Evolutionary conservation across 2,888 invertebrate genomes (phyloP), one percentile per base, ranked within the genome.

Genomic region (Zaprionus lineosus): DNA sequence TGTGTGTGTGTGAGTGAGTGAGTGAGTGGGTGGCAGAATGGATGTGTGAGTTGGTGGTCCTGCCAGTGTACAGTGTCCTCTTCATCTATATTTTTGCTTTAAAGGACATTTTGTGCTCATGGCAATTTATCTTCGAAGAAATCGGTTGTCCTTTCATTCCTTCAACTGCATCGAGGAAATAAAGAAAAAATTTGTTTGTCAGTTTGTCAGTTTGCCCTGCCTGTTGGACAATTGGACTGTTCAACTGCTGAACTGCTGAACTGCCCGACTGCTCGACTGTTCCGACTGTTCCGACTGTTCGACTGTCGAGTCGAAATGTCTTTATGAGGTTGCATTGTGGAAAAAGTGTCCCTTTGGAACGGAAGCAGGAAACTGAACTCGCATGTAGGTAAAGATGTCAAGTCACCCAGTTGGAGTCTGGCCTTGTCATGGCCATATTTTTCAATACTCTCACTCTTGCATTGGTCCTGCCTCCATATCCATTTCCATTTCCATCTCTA

Each of bases 301-400:
- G 44, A 33, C 39, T 39, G 14, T 26, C 26, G 16, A 14, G 11
- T 43, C 16, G 8, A 41, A 71, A 77, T 75, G 79, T 78, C 77
- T 61, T 78, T 73, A 68, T 66, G 59, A 57, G 71, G 40, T 60
- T 73, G 69, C 62, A 77, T 74, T 77, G 74, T 77, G 44, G 41
- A 44, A 33, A 50, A 41, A 46, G 48, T 63, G 67, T 64, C 62
- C 60, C 31, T 43, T 48, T 43, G 21, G 47, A 41, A 43, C 73
- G 82, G 84, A 86, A 82, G 71, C 71, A 69, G 79, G 86, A 86
- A 84, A 53, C 53, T 53, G 55, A 19, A 46, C 31, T 55, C 53
- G 47, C 78, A 75, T 74, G 65, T 75, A 82, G 84, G 84, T 86
- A 79, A 82, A 75, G 65, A 60, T 74, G 71, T 75, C 83, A 78